Percentiles rank a stretch among this genome's conserved stretches.
Conservation (phyloP, 2,113 vertebrate genomes). For the Sphaerodactylus townsendi region DNA sequence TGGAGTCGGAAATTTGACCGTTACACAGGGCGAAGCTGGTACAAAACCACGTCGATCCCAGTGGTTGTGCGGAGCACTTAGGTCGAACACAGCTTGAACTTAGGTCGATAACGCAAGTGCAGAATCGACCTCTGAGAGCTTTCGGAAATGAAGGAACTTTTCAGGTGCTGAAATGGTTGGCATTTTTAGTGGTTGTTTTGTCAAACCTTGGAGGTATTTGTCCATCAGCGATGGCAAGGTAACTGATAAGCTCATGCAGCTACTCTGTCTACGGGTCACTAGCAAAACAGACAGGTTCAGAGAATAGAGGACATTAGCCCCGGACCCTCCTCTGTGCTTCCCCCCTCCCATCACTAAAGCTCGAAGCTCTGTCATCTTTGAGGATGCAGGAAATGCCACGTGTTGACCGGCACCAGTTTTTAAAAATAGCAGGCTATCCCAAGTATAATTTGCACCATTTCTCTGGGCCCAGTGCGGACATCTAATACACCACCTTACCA, state of each 20-base stretch:
- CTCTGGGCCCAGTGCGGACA: too few relatives aligned
- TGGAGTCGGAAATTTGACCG: too few relatives aligned
- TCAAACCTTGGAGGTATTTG: constrained; percentile 60
- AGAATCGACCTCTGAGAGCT: too few relatives aligned
- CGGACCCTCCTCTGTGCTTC: constrained; percentile 62
- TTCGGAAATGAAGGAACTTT: neutral
- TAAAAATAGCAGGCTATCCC: too few relatives aligned
- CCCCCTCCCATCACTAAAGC: constrained; percentile 54
- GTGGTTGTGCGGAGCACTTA: too few relatives aligned
- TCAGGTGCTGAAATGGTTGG: constrained; percentile 16
- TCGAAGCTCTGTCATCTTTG: constrained; percentile 38
- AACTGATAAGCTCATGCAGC: constrained; percentile 72
- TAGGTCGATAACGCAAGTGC: too few relatives aligned
- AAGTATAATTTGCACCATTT: too few relatives aligned
- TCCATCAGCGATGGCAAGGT: constrained; percentile 69
- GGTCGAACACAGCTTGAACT: too few relatives aligned
- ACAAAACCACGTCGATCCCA: too few relatives aligned
- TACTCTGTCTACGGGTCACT: constrained; percentile 71
- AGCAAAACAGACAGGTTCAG: constrained; percentile 74
- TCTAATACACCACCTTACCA: too few relatives aligned
- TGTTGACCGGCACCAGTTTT: constrained; percentile 26
- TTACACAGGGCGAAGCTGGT: too few relatives aligned
- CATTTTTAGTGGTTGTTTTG: constrained; percentile 51
- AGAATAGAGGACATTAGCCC: constrained; percentile 68
- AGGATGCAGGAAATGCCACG: constrained; percentile 44